A percentile compares a stretch with the other conserved stretches of the same genome.
phyloP scores from a whole-genome alignment of 2,888 invertebrate genomes.

The Athalia circularis region DNA sequence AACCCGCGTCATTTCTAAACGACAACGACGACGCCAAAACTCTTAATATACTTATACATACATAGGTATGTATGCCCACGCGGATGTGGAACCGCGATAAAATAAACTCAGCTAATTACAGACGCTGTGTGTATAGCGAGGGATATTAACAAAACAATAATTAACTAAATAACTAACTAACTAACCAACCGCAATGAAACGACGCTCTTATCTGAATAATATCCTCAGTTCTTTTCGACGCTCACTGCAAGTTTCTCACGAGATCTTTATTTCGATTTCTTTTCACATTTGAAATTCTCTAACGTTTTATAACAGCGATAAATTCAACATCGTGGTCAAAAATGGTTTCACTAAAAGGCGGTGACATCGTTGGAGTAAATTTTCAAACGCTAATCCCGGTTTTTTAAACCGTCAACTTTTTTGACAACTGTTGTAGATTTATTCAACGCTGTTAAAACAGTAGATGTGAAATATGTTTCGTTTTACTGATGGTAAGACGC shows the following conservation, averaged over 20 bases:
- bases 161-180: conserved; percentile 2
- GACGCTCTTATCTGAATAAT: conserved; percentile 7
- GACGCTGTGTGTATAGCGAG: background rate
- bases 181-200: conserved; percentile 22
- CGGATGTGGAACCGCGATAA: conserved; percentile 41
- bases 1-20: conserved; percentile 10
- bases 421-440: too few relatives aligned
- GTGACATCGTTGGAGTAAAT: too few relatives aligned
- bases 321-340: too few relatives aligned
- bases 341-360: too few relatives aligned
- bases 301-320: too few relatives aligned
- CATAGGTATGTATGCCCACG: conserved; percentile 19
- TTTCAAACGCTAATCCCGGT: too few relatives aligned
- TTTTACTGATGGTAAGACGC: too few relatives aligned
- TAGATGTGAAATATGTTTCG: too few relatives aligned
- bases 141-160: conserved; percentile 10
- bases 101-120: conserved; percentile 16
- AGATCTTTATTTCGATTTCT: background rate
- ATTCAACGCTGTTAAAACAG: too few relatives aligned
- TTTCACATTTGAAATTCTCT: too few relatives aligned
- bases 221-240: conserved; percentile 8
- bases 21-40: conserved; percentile 5
- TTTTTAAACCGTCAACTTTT: too few relatives aligned
- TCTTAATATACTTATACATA: too few relatives aligned
- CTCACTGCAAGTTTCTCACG: background rate